A percentile compares a stretch with the other conserved stretches of the same genome.
Conservation (phyloP, 2,888 invertebrate genomes). For the Caenorhabditis afra region DNA sequence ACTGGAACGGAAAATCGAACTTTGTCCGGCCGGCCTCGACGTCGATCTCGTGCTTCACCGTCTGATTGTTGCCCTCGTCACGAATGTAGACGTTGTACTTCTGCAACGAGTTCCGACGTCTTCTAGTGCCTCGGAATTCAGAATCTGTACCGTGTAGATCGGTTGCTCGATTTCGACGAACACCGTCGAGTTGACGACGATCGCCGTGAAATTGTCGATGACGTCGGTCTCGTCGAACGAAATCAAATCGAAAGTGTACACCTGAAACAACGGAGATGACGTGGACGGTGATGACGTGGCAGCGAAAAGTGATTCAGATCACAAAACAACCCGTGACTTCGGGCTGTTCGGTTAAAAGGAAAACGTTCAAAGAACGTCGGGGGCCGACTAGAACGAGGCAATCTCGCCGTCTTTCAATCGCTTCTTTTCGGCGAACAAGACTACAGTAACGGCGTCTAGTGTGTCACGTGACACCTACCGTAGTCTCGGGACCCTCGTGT, state of each 20-base stretch:
- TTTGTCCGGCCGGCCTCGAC: constrained; percentile 32
- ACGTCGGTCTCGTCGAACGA: constrained; percentile 51
- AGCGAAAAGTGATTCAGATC: constrained; percentile 10
- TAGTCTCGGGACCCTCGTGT: constrained; percentile 55
- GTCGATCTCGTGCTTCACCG: constrained; percentile 48
- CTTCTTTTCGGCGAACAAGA: too few species aligned
- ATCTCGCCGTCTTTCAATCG: too few species aligned
- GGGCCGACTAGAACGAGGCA: too few species aligned
- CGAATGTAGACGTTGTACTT: constrained; percentile 54
- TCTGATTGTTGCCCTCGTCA: constrained; percentile 44
- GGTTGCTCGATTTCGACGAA: constrained; percentile 43
- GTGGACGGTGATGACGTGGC: not conserved
- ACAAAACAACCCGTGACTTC: not conserved
- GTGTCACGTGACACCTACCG: too few species aligned
- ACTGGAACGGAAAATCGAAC: constrained; percentile 49
- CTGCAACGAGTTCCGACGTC: constrained; percentile 22
- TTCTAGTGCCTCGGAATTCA: not conserved
- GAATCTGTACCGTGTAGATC: constrained; percentile 36
- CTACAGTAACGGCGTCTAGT: too few species aligned
- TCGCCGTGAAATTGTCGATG: constrained; percentile 48
- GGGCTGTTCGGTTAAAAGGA: too few species aligned
- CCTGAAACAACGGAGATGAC: constrained; percentile 27
- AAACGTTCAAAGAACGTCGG: too few species aligned
- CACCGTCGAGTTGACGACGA: constrained; percentile 49
- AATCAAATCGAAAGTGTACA: constrained; percentile 52